These are phyloP conservation scores for Macaca fascicularis DNA, from an alignment of 2,113 vertebrate species.

Conservation along the genomic window T2T-MFA8v1.1 NC_088389.1:38627501-38628000, in stretches of 20 bases:
- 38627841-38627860: slow-evolving; percentile 83
- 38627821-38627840: slow-evolving; percentile 78
- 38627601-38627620: background rate
- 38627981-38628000: background rate
- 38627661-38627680: slow-evolving; percentile 85
- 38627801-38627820: slow-evolving; percentile 84
- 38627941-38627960: background rate
- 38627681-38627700: slow-evolving; percentile 82
- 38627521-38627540: slow-evolving; percentile 72
- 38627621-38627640: slow-evolving; percentile 48
- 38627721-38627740: slow-evolving; percentile 85
- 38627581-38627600: background rate
- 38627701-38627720: slow-evolving; percentile 90
- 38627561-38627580: background rate
- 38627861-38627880: slow-evolving; percentile 84
- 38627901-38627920: slow-evolving; percentile 68
- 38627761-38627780: slow-evolving; percentile 87
- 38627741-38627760: slow-evolving; percentile 82
- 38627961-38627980: background rate
- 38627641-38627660: slow-evolving; percentile 69
- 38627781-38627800: slow-evolving; percentile 84
- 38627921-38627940: slow-evolving; percentile 54
- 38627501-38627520: slow-evolving; percentile 82
- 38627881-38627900: slow-evolving; percentile 17
- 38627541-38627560: slow-evolving; percentile 7